These are phyloP conservation scores for Cheumatopsyche charites DNA, from an alignment of 1,140 invertebrate species.

Conservation along the genomic window DNA sequence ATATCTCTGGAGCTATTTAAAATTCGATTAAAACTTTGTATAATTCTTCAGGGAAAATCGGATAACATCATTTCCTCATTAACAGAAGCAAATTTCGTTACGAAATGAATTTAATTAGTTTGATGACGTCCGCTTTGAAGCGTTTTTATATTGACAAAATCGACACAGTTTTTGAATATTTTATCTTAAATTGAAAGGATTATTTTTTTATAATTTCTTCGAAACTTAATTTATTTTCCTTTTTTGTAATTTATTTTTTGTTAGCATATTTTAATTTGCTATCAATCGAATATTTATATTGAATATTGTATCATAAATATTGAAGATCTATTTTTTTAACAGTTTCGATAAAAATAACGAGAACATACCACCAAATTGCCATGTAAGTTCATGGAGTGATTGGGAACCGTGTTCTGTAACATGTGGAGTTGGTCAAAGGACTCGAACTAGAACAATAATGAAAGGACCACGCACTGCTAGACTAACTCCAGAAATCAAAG, in stretches of 20 bases:
- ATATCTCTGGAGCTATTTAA: neutral
- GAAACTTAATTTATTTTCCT: too few relatives aligned
- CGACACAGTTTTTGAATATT: too few relatives aligned
- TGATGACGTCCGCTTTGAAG: neutral
- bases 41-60: neutral
- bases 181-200: too few relatives aligned
- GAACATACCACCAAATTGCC: conserved; percentile 54
- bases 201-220: too few relatives aligned
- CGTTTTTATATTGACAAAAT: neutral
- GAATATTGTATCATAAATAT: too few relatives aligned
- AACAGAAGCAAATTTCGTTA: conserved; percentile 2
- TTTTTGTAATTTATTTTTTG: too few relatives aligned
- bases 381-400: conserved; percentile 66
- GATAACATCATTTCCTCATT: conserved; percentile 1
- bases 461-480: neutral
- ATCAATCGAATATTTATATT: neutral
- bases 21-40: conserved; percentile 1
- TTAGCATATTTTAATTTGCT: neutral
- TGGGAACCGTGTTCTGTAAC: conserved; percentile 72
- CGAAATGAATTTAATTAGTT: neutral
- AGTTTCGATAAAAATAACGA: conserved; percentile 30
- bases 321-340: too few relatives aligned
- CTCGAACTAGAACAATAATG: conserved; percentile 58
- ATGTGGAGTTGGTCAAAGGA: conserved; percentile 66
- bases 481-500: conserved; percentile 1